A percentile compares a stretch with the other conserved stretches of the same genome.
These are phyloP conservation scores for Amblyraja radiata DNA, from an alignment of 2,797 vertebrate species.

Conservation along the genomic window DNA sequence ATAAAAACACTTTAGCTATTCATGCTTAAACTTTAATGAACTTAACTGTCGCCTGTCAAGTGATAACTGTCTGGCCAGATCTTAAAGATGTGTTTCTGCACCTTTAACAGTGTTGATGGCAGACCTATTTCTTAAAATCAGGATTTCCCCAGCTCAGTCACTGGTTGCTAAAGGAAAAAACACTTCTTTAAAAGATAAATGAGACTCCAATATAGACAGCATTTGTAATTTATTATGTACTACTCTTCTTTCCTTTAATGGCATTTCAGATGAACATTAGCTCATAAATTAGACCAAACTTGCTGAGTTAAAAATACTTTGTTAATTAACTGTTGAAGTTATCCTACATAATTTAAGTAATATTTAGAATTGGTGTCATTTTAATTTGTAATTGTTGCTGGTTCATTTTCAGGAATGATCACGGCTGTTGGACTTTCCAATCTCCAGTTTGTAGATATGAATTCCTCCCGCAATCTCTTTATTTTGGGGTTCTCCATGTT, in stretches of 20 bases:
- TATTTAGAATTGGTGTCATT: neutral
- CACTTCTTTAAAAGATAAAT: neutral
- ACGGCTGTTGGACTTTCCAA: conserved; percentile 92
- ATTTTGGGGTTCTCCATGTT: conserved; percentile 93
- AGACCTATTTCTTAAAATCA: neutral
- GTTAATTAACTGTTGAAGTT: neutral
- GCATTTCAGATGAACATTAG: neutral
- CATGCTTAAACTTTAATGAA: neutral
- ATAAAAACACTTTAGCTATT: neutral
- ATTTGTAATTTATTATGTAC: neutral
- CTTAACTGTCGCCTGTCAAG: neutral
- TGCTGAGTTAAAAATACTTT: neutral
- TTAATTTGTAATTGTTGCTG: neutral
- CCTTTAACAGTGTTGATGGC: neutral
- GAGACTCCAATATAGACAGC: neutral
- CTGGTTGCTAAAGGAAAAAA: neutral
- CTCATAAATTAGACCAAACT: neutral
- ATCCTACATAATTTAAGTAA: neutral
- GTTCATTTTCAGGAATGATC: conserved; percentile 77
- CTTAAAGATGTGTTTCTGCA: neutral
- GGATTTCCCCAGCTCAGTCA: neutral
- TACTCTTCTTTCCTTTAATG: neutral
- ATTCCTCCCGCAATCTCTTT: conserved; percentile 91
- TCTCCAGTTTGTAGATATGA: conserved; percentile 89
- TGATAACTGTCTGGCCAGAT: neutral